Base-by-base conservation (phyloP, 2,113 vertebrate species). In the Cisticola juncidis region DNA sequence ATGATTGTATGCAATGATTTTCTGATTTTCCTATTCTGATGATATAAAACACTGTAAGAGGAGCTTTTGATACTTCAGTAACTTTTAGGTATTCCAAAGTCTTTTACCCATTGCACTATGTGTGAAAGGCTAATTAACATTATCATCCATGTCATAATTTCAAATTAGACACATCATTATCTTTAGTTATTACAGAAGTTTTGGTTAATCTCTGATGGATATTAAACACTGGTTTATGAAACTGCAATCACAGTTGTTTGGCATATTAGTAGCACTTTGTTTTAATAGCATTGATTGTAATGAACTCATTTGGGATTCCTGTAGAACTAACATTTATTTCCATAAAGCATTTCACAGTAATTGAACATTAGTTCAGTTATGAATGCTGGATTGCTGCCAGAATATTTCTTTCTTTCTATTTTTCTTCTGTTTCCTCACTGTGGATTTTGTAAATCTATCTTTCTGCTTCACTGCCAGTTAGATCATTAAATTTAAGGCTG, bases 321-420 rank as follows among this genome's bases (percentile, higher is more conserved):
- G 82, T 94, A 92, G 85, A 96, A 93, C 95, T 94, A 97, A 95
- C 95, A 95, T 95, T 97, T 95, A 95, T 97, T 95, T 95, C 93
- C 88, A 95, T 92, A 94, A 97, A 94, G 58, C 14, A 40, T 94
- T 93, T 95, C 90, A 90, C 79, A 95, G 87, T 95, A 96, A 94
- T 95, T 92, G 94, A 97, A 88, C 83, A 88, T 94, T 88, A 94
- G 65, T 84, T 94, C 69, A 76, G 82, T 94, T 95, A 95, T 76
- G 80, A 95, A 78, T 53, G 35, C 64, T 96, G 92, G 86, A 90
- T 88, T 81, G 25, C 73, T 93, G 72, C 95, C 94, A 95, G 61
- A 81, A 53, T 88, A 25, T 66, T 87, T 84, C 4, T 71, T 80
- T 58, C 54, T 87, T 83, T 44, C 48, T 86, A 36, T 45, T 88